Evolutionary conservation across 2,888 invertebrate species (phyloP).

Genomic region (Tipula unca): DNA sequence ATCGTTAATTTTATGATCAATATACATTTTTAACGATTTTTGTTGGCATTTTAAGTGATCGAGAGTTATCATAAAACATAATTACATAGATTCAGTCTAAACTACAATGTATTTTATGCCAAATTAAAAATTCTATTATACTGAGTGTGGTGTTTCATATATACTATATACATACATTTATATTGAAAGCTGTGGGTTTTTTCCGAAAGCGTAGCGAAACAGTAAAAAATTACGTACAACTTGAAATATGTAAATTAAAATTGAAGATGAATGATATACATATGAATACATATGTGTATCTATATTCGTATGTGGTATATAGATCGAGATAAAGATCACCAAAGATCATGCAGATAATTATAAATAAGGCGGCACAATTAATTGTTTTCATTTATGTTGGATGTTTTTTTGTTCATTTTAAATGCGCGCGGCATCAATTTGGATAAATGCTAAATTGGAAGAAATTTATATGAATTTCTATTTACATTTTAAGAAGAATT

Average conservation of each 20-base stretch:
- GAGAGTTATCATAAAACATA: not conserved
- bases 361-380: not conserved
- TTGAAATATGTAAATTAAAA: not conserved
- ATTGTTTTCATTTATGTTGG: not conserved
- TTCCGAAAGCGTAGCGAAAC: not conserved
- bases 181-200: not conserved
- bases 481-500: not conserved
- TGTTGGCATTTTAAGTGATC: not conserved
- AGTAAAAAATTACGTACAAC: not conserved
- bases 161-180: too few species aligned
- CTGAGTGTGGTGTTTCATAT: not conserved
- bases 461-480: not conserved
- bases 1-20: not conserved
- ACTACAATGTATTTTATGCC: not conserved
- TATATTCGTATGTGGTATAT: not conserved
- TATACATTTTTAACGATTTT: not conserved
- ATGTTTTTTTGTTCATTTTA: not conserved
- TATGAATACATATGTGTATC: not conserved
- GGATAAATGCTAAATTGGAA: not conserved
- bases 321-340: not conserved
- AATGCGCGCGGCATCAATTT: not conserved
- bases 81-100: not conserved
- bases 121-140: not conserved
- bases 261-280: not conserved
- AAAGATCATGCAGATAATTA: not conserved